Evolutionary conservation across 1,140 invertebrate genomes (phyloP), one percentile per base, ranked within the genome.

Genomic region (Leptonema lineaticorne): DNA sequence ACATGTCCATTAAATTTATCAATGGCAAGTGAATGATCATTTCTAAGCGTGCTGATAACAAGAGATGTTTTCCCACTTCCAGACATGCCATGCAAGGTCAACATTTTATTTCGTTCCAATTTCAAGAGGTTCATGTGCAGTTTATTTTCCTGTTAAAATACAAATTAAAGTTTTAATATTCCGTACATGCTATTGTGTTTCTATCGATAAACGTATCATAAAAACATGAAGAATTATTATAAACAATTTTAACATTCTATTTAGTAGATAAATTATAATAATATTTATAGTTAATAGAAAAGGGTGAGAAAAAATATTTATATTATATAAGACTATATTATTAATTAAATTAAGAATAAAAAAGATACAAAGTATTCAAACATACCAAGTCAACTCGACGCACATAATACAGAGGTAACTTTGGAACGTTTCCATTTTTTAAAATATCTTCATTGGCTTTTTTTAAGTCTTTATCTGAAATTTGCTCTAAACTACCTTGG

Each of bases 31-130:
- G 81, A 71, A 7, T 76, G 76, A 68, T 88, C 82, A 26, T 74
- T 72, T 11, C 86, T 76, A 1, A 90, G 73, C 6, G 84, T 83
- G 65, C 83, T 85, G 24, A 83, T 81, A n/a, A 84, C 85, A n/a
- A 89, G 75, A 41, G 84, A 83, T 0, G 88, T 86, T 80, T 90
- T 90, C n/a, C 89, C 89, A 72, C 82, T 86, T 11, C 89, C 89
- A 26, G 85, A 82, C 86, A 90, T 89, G 1, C 89, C 89, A 76
- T 87, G 84, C 14, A 90, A 76, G 5, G 80, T 83, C 11, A 90
- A 64, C 71, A 85, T 85, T 59, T 82, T 79, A 67, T 82, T 80
- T 1, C 84, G 79, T 16, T 76, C 72, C 26, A 86, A 70, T 0
- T 64, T 53, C 18, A 66, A 71, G 30, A 86, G 75, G 56, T 76